Conservation (phyloP, 2,113 vertebrate species). For the Psammodynastes pulverulentus region DNA sequence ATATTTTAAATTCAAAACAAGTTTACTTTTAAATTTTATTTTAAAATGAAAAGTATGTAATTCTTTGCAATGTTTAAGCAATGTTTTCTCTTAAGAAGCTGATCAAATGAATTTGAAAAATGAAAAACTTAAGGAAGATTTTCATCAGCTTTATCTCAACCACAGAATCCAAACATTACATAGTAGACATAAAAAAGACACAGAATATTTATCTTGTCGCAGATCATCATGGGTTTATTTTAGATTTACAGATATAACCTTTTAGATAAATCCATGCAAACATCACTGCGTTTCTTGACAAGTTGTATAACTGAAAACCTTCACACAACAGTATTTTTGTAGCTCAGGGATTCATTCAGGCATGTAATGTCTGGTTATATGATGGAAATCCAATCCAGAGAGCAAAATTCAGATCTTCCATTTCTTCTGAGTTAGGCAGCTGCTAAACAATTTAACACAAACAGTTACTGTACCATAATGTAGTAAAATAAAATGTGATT, state of each 20-base stretch:
- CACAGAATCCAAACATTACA: slow-evolving; percentile 24
- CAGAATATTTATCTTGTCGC: slow-evolving; percentile 52
- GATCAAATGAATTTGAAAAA: neutral
- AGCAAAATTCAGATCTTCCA: slow-evolving; percentile 70
- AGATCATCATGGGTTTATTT: slow-evolving; percentile 72
- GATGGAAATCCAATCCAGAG: slow-evolving; percentile 68
- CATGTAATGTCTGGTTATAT: slow-evolving; percentile 69
- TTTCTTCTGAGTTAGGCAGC: slow-evolving; percentile 69
- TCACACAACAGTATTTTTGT: slow-evolving; percentile 58
- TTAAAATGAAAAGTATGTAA: neutral
- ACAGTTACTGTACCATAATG: slow-evolving; percentile 70
- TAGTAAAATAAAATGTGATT: slow-evolving; percentile 64
- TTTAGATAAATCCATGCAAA: slow-evolving; percentile 69
- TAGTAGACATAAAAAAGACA: slow-evolving; percentile 22
- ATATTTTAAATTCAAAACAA: neutral
- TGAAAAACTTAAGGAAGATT: slow-evolving; percentile 3
- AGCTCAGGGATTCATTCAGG: slow-evolving; percentile 58
- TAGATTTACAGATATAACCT: slow-evolving; percentile 71
- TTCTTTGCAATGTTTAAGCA: neutral
- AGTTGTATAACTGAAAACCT: slow-evolving; percentile 73
- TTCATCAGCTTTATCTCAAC: slow-evolving; percentile 25
- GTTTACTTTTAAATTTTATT: neutral
- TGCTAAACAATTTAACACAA: slow-evolving; percentile 75
- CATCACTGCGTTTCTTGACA: slow-evolving; percentile 72
- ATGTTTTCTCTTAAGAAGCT: neutral